Base-by-base conservation (phyloP, 2,888 invertebrate species). In the Drosophila dives region DNA sequence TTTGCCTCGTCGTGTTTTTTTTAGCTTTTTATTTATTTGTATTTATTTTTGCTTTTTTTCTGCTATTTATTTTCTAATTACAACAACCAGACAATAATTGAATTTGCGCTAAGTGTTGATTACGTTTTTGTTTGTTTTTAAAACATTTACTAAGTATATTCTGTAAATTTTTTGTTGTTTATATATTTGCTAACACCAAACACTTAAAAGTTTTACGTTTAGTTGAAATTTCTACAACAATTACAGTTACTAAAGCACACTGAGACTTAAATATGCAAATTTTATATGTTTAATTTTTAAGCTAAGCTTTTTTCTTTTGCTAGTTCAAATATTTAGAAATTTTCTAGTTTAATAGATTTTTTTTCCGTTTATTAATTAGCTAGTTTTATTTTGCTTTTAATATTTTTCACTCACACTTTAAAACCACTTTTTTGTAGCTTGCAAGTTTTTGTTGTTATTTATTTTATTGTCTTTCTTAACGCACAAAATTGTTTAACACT, bases 161-260 rank as follows among this genome's bases (percentile, higher is more conserved):
- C n/a, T 29, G 3, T 50, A 42, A 5, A 26, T 64, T 20, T 23
- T 48, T 61, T 53, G 53, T 38, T 38, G 59, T 56, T 58, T 55
- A 32, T 45, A 34, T 45, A 62, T 69, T 61, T 58, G 68, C 67
- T 74, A 79, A 78, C 81, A 85, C 80, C 66, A 64, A 86, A 86
- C 83, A 72, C 72, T 72, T 34, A 75, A 63, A 48, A 67, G 59
- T 60, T 72, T 74, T 69, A 62, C 51, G 34, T 23, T 53, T 65
- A 50, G 61, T 64, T 56, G 40, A 63, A 72, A 66, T 50, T 70
- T 63, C 53, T 60, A 40, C 56, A 62, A 64, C 59, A 75, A 51
- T 56, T 68, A 74, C 59, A 72, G 53, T 76, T 70, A 75, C 64
- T 70, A 75, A 69, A 76, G 75, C 74, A 86, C 77, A 80, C 65